These are phyloP conservation scores for Seriola dumerili DNA, from an alignment of 2,113 vertebrate species.

Conservation along the genomic window DNA sequence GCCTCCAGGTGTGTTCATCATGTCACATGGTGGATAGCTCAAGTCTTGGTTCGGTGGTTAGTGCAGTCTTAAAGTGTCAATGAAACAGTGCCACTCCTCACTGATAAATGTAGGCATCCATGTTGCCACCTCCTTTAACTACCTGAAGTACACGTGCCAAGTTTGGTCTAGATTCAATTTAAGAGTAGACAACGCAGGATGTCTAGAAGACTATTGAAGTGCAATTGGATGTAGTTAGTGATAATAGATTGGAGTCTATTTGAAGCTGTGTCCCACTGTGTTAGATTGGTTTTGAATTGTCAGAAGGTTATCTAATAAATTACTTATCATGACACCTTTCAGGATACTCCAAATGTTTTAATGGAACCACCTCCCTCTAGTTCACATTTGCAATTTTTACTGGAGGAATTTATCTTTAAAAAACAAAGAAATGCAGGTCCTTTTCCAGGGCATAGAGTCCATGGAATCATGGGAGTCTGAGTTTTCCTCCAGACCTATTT, in stretches of 20 bases:
- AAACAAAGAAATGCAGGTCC: not conserved
- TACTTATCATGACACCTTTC: not conserved
- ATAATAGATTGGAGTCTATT: constrained; percentile 23
- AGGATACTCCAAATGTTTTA: constrained; percentile 16
- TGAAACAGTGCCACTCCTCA: constrained; percentile 65
- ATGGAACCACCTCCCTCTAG: constrained; percentile 14
- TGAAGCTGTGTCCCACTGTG: constrained; percentile 7
- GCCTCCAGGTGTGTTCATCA: constrained; percentile 41
- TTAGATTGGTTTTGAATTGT: constrained; percentile 33
- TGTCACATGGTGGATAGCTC: constrained; percentile 25
- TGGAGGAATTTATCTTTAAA: constrained; percentile 17
- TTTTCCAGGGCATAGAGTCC: not conserved
- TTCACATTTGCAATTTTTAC: constrained; percentile 25
- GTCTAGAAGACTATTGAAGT: constrained; percentile 49
- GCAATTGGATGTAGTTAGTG: constrained; percentile 50
- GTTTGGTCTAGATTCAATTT: constrained; percentile 34
- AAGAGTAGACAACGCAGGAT: constrained; percentile 11
- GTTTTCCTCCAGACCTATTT: constrained; percentile 24
- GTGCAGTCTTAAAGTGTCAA: constrained; percentile 56
- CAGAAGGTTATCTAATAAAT: constrained; percentile 21
- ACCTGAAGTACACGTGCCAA: constrained; percentile 77
- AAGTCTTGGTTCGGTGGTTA: constrained; percentile 43
- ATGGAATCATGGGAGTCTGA: constrained; percentile 10
- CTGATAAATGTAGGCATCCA: constrained; percentile 43
- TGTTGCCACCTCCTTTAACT: constrained; percentile 62